These are phyloP conservation scores for Isotomurus palustris DNA, from an alignment of 2,888 invertebrate species.

Conservation along the genomic window DNA sequence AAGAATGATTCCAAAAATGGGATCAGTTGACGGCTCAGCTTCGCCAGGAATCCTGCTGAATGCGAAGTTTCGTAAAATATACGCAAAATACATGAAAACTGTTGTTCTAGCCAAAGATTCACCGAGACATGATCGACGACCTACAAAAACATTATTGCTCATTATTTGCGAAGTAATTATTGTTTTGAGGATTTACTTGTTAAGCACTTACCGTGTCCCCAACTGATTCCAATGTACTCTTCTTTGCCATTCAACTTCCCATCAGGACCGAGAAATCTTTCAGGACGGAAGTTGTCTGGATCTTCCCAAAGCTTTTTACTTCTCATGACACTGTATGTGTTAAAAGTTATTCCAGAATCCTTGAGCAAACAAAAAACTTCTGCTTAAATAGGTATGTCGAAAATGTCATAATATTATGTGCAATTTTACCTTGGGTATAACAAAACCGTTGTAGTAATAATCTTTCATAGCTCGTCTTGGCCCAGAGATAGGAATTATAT, in stretches of 20 bases:
- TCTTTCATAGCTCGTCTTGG: conserved; percentile 34
- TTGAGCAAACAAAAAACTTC: conserved; percentile 8
- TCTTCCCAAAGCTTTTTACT: conserved; percentile 26
- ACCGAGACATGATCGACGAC: conserved; percentile 62
- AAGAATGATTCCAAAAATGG: conserved; percentile 58
- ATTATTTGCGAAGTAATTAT: conserved; percentile 3
- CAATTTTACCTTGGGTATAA: conserved; percentile 33
- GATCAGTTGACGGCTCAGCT: conserved; percentile 53
- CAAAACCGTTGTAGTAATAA: conserved; percentile 33
- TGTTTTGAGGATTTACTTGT: background rate
- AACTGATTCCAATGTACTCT: conserved; percentile 32
- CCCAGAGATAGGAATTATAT: conserved; percentile 39
- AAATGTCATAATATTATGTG: background rate
- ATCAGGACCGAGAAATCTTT: conserved; percentile 34
- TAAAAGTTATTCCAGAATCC: conserved; percentile 36
- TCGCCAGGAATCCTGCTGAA: conserved; percentile 52
- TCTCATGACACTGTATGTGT: conserved; percentile 39
- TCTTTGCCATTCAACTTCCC: conserved; percentile 29
- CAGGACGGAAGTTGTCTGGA: conserved; percentile 38
- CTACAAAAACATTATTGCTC: conserved; percentile 50
- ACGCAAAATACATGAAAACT: conserved; percentile 58
- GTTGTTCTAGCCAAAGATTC: conserved; percentile 61
- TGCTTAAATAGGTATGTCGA: background rate
- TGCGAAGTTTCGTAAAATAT: conserved; percentile 58
- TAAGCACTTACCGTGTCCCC: conserved; percentile 29